Conservation (phyloP, 2,113 vertebrate genomes). For the Tamias sibiricus region DNA sequence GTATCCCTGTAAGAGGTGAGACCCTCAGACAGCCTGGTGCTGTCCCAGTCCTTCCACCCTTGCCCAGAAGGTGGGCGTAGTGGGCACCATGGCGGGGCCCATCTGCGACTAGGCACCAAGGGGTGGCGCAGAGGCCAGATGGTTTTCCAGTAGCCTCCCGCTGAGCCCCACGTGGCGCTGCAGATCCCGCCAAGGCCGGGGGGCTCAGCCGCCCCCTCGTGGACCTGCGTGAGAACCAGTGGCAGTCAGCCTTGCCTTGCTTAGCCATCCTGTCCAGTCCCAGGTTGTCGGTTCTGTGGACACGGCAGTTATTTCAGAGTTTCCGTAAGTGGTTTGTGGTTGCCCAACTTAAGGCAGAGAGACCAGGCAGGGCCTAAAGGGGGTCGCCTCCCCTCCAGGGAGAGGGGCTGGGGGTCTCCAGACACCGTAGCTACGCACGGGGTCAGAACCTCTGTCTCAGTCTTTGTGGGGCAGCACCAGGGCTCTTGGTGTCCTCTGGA, state of each 20-base stretch:
- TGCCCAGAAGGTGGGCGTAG: neutral
- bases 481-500: neutral
- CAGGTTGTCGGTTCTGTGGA: neutral
- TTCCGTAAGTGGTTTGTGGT: neutral
- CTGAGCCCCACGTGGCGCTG: rapidly evolving
- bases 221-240: neutral
- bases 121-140: neutral
- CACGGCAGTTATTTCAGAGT: neutral
- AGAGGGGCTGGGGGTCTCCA: neutral
- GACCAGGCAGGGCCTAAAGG: neutral
- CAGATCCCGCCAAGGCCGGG: neutral
- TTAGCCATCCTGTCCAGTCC: too few species aligned
- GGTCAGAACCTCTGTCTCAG: neutral
- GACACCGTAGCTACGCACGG: neutral
- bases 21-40: rapidly evolving
- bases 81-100: neutral
- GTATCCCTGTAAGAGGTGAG: neutral
- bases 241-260: neutral
- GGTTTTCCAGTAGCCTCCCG: neutral
- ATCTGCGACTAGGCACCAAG: too few species aligned
- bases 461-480: neutral
- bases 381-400: too few species aligned
- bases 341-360: neutral
- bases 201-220: neutral
- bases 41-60: neutral